Base-by-base conservation (phyloP, 2,888 invertebrate genomes). In the Acleris cristana region DNA sequence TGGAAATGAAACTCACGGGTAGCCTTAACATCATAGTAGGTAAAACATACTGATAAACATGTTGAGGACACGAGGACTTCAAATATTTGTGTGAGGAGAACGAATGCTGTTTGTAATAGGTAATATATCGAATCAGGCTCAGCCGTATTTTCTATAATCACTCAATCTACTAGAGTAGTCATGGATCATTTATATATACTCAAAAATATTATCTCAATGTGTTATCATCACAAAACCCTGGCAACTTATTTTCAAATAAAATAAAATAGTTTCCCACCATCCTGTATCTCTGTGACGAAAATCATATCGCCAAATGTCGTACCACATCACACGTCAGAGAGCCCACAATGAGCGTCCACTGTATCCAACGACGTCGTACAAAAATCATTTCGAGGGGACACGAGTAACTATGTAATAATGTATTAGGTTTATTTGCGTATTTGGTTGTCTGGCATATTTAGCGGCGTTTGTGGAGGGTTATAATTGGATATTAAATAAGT, bases 251-350 rank as follows among this genome's bases (percentile, higher is more conserved):
- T n/a, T 48, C 18, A 48, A 16, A 48, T n/a, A 3, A 18, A 58
- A 56, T 26, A 10, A 26, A 52, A 19, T 16, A 4, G 23, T 23
- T 23, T 45, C 8, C 14, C 26, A 44, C 1, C 74, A 63, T 2
- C 66, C 71, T 73, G 73, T 74, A 68, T 51, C 49, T 61, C 12
- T 8, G 49, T 60, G 34, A 63, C 70, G 61, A 69, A 65, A 67
- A 69, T 74, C 72, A 72, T 73, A 75, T 71, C 72, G 69, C 54
- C 53, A 44, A 59, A 67, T 66, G 70, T 73, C 69, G 65, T 62
- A 70, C 58, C 70, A 65, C 72, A 73, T 77, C 75, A 72, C 71
- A 72, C 72, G 73, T 73, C 74, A 71, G 49, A 52, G 26, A 26
- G 56, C 34, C 61, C 66, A 62, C 69, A 71, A 69, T 64, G 67